A percentile compares a stretch with the other conserved stretches of the same genome.
phyloP scores from a whole-genome alignment of 2,888 invertebrate species.

The Rotaria socialis region DNA sequence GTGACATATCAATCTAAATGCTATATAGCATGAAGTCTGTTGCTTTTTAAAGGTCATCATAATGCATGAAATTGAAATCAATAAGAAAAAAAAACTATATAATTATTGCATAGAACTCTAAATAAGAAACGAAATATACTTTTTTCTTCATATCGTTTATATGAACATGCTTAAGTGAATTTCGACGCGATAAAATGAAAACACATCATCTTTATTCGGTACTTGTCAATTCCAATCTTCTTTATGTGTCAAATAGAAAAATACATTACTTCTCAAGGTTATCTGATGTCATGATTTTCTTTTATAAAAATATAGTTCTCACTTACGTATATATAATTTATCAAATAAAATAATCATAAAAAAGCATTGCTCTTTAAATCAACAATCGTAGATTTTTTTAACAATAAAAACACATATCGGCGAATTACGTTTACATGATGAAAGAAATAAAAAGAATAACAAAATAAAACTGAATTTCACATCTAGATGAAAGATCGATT shows the following conservation, averaged over 20 bases:
- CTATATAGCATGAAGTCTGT: background rate
- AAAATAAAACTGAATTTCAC: background rate
- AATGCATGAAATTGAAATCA: no score
- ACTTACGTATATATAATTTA: background rate
- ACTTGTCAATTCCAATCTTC: background rate
- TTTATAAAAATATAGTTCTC: background rate
- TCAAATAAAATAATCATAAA: background rate
- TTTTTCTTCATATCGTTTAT: no score
- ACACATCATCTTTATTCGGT: background rate
- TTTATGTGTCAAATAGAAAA: background rate
- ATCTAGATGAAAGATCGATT: background rate
- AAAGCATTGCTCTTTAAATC: background rate
- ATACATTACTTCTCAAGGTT: background rate
- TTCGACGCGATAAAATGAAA: background rate
- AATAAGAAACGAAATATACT: no score
- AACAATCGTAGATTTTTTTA: background rate
- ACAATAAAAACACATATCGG: background rate
- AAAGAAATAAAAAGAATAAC: background rate
- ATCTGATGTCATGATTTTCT: background rate
- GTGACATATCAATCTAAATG: background rate
- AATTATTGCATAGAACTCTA: no score
- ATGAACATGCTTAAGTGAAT: no score
- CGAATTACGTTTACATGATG: background rate
- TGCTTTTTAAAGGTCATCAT: background rate
- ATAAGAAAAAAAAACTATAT: no score